Evolutionary conservation across 1,140 invertebrate genomes (phyloP).

Genomic region (Megathymus violae): DNA sequence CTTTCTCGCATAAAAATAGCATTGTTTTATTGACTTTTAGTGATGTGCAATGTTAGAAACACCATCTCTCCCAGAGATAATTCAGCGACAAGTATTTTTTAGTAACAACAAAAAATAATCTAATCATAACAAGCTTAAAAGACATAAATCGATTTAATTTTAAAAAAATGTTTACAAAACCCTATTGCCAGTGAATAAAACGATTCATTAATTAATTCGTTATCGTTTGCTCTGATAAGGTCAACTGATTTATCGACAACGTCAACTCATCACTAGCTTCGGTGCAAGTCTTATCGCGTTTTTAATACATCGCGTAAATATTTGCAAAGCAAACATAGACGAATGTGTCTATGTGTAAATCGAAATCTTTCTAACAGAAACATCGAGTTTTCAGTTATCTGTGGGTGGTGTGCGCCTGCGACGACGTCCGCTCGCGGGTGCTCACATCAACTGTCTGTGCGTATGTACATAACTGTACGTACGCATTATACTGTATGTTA

Average conservation of each 20-base stretch:
- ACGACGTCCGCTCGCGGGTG: neutral
- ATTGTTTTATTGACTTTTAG: slow-evolving; percentile 10
- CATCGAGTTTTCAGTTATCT: slow-evolving; percentile 9
- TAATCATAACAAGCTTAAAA: no score
- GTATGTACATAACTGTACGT: no score
- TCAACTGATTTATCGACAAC: slow-evolving; percentile 38
- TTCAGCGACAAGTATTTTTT: no score
- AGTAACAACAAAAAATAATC: no score
- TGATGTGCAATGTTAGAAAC: slow-evolving; percentile 10
- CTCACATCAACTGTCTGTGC: no score
- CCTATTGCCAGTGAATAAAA: no score
- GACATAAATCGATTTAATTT: no score
- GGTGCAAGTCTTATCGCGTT: slow-evolving; percentile 69
- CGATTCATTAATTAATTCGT: no score
- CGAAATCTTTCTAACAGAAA: slow-evolving; percentile 35
- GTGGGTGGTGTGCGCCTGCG: neutral
- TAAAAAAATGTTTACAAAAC: no score
- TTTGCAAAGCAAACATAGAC: slow-evolving; percentile 62
- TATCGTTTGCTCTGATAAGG: no score
- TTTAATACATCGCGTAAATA: slow-evolving; percentile 69
- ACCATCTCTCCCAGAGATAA: no score
- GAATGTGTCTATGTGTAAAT: slow-evolving; percentile 36
- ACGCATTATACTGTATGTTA: no score
- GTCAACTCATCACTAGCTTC: slow-evolving; percentile 39
- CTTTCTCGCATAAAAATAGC: neutral